Evolutionary conservation across 1,140 invertebrate species (phyloP).

Genomic region (Drosophila fuyamai): DNA sequence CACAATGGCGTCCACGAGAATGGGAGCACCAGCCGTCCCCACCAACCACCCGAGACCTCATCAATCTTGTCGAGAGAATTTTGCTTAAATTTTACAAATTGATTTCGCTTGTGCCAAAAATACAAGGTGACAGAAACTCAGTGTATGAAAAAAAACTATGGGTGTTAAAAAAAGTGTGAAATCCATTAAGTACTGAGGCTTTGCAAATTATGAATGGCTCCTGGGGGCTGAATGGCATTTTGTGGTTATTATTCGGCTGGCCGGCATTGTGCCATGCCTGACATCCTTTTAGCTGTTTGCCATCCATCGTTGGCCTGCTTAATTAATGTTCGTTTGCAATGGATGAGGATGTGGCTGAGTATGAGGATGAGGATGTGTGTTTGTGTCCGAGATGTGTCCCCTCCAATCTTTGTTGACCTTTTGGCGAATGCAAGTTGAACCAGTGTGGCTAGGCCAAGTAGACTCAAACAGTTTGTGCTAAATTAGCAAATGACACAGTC

Average conservation of each 20-base stretch:
- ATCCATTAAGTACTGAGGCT: constrained; percentile 17
- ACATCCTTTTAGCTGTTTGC: constrained; percentile 39
- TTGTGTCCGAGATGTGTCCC: constrained; percentile 31
- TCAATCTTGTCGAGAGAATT: constrained; percentile 34
- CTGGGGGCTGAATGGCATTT: constrained; percentile 1
- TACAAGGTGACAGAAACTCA: background rate
- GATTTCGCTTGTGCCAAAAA: constrained; percentile 23
- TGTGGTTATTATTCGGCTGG: constrained; percentile 25
- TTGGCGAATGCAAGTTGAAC: constrained; percentile 70
- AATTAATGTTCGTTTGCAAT: constrained; percentile 77
- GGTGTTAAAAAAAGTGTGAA: background rate
- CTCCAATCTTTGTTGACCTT: constrained; percentile 70
- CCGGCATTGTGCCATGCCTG: constrained; percentile 26
- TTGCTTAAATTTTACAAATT: constrained; percentile 41
- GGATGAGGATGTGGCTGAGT: constrained; percentile 17
- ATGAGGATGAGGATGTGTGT: background rate
- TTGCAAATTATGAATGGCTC: constrained; percentile 40
- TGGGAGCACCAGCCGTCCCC: constrained; percentile 9
- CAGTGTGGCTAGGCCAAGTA: constrained; percentile 41
- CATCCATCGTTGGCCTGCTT: constrained; percentile 65
- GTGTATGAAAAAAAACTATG: background rate
- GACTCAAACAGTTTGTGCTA: constrained; percentile 73
- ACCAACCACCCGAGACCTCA: constrained; percentile 5
- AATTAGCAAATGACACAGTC: constrained; percentile 82
- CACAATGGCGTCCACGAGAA: constrained; percentile 29